Conservation (phyloP, 2,888 invertebrate species). For the Eumacrocentrus americanus region DNA sequence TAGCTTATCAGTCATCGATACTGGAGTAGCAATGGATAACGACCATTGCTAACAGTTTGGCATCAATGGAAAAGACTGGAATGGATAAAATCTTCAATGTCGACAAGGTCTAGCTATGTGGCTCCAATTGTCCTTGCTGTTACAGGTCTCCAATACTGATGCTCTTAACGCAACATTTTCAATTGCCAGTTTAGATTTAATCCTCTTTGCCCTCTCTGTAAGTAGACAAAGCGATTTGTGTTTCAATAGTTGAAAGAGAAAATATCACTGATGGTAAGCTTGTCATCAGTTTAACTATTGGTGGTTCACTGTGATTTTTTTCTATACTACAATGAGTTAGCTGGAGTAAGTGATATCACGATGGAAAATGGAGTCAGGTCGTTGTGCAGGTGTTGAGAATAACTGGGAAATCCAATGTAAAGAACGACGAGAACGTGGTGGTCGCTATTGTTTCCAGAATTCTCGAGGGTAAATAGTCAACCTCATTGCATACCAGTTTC, state of each 20-base stretch:
- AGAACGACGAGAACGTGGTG: conserved; percentile 14
- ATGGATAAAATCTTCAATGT: conserved; percentile 1
- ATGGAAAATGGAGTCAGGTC: conserved; percentile 10
- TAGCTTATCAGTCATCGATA: neutral
- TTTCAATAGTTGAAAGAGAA: no score
- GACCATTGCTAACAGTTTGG: neutral
- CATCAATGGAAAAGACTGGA: neutral
- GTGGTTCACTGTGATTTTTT: no score
- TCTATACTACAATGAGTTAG: no score
- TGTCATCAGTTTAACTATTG: no score
- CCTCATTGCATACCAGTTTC: conserved; percentile 20
- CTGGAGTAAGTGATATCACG: neutral
- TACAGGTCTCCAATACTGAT: neutral
- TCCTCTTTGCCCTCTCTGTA: neutral
- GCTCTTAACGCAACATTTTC: conserved; percentile 24
- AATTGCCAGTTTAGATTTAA: neutral
- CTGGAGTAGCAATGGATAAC: neutral
- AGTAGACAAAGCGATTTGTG: no score
- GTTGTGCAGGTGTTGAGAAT: conserved; percentile 1
- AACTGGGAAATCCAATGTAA: neutral
- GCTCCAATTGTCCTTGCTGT: neutral
- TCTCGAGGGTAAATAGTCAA: conserved; percentile 44
- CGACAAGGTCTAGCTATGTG: neutral
- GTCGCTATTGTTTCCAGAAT: conserved; percentile 40
- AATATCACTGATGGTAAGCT: no score